Evolutionary conservation across 1,140 invertebrate genomes (phyloP).

Genomic region (Ceratoteleas bidentatus): DNA sequence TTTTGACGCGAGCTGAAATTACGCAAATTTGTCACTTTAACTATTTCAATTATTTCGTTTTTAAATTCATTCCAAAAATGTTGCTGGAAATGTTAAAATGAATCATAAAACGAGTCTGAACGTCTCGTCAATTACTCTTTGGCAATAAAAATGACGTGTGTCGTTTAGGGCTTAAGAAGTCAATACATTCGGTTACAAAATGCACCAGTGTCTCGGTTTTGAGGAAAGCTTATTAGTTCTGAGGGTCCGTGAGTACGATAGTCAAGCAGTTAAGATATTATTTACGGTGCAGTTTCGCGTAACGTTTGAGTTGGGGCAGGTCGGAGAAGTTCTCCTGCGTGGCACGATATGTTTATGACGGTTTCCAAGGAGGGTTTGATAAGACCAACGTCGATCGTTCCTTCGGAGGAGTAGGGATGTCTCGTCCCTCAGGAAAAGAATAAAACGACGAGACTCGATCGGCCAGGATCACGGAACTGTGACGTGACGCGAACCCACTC

Average conservation of each 20-base stretch:
- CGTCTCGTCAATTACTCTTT: too few species aligned
- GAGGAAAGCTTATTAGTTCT: slow-evolving; percentile 59
- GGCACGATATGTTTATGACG: slow-evolving; percentile 78
- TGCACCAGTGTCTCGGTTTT: slow-evolving; percentile 35
- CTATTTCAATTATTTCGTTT: not conserved
- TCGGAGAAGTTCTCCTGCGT: slow-evolving; percentile 67
- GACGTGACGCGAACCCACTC: slow-evolving; percentile 65
- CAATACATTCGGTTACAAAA: slow-evolving; percentile 10
- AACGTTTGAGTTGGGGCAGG: slow-evolving; percentile 78
- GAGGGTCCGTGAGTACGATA: slow-evolving; percentile 71
- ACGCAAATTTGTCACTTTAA: slow-evolving; percentile 4
- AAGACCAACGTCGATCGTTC: slow-evolving; percentile 54
- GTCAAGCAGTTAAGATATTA: slow-evolving; percentile 77
- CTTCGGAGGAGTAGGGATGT: slow-evolving; percentile 46
- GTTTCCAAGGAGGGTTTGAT: slow-evolving; percentile 67
- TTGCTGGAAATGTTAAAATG: too few species aligned
- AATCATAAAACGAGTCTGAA: too few species aligned
- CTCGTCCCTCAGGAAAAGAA: slow-evolving; percentile 58
- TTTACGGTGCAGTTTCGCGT: slow-evolving; percentile 78
- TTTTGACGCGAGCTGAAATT: not conserved
- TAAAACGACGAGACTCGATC: slow-evolving; percentile 64
- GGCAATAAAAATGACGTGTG: too few species aligned
- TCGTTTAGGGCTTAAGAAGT: slow-evolving; percentile 8
- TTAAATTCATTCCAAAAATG: not conserved
- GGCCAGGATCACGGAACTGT: slow-evolving; percentile 66